Base-by-base conservation (phyloP, 1,140 invertebrate species). In the Orussus abietinus region DNA sequence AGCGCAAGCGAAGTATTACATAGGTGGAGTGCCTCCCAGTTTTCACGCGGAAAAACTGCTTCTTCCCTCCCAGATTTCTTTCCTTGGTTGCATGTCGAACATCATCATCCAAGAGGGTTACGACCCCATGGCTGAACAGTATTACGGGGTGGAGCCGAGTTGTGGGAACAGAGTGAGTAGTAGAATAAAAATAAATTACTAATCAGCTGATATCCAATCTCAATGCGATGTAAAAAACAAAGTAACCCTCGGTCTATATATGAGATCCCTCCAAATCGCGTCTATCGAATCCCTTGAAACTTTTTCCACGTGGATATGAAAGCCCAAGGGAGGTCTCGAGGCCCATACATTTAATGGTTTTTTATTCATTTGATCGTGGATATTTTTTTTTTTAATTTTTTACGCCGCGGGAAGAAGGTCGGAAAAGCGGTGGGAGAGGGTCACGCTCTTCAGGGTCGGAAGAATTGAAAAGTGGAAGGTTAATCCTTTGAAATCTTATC, bases 11-110 rank as follows among this genome's bases (percentile, higher is more conserved):
- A 69, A 77, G 22, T 86, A 83, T 58, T 92, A 86, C 63, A 77
- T 91, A 49, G 90, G 90, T 5, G 91, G 90, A 1, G 75, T 88
- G 6, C 84, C 89, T 12, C 88, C 88, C 3, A 84, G 82, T 53
- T 80, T 79, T 49, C 52, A 53, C 3, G 44, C 59, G 5, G 43
- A 54, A 0, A 48, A 53, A 10, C 11, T 69, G 1, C 59, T 73
- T 13, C 59, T 75, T 3, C 69, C 72, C 0, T 59, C 75, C 1
- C 75, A 75, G 19, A 67, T 77, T 40, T 79, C 85, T 1, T 85
- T 90, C 61, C 69, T 90, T 12, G 91, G 91, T 4, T 93, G 90
- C 57, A 81, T 95, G 72, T 82, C 84, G 9, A 83, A 86, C 37
- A 75, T 93, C 2, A 77, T 85, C 31, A 80, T 92, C 0, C 82